Conservation (phyloP, 2,797 vertebrate species). For the Discoglossus pictus region DNA sequence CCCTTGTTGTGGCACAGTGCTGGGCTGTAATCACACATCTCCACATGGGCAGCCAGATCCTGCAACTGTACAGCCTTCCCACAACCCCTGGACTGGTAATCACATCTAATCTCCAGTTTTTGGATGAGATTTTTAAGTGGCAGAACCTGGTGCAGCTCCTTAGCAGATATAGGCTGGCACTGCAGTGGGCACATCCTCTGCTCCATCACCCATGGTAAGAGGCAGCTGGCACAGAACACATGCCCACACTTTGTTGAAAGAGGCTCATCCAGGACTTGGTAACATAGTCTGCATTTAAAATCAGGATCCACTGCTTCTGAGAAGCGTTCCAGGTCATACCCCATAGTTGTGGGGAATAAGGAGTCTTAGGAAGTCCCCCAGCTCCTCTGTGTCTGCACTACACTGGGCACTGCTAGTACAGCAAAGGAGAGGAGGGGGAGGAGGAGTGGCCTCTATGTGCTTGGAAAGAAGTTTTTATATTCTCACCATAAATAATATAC, state of each 20-base stretch:
- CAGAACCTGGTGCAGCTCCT: slow-evolving; percentile 51
- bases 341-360: slow-evolving; percentile 20
- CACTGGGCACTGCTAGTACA: background rate
- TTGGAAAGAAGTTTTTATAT: slow-evolving; percentile 50
- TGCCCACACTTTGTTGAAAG: slow-evolving; percentile 56
- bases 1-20: slow-evolving; percentile 33
- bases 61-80: slow-evolving; percentile 43
- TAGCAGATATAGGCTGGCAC: slow-evolving; percentile 52
- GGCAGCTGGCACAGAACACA: slow-evolving; percentile 58
- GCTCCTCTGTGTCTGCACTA: background rate
- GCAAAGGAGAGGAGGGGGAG: slow-evolving; percentile 22
- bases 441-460: slow-evolving; percentile 41
- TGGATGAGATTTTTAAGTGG: slow-evolving; percentile 52
- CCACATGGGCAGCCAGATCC: slow-evolving; percentile 50
- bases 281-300: slow-evolving; percentile 53
- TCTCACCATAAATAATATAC: background rate
- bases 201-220: slow-evolving; percentile 56
- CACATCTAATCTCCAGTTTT: slow-evolving; percentile 53
- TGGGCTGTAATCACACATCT: slow-evolving; percentile 59
- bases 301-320: slow-evolving; percentile 51
- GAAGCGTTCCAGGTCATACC: slow-evolving; percentile 54
- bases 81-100: slow-evolving; percentile 51
- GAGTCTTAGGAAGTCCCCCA: background rate
- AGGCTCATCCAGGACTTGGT: slow-evolving; percentile 55
- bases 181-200: slow-evolving; percentile 53